Base-by-base conservation (phyloP, 2,888 invertebrate species). In the Toxonevra muliebris region DNA sequence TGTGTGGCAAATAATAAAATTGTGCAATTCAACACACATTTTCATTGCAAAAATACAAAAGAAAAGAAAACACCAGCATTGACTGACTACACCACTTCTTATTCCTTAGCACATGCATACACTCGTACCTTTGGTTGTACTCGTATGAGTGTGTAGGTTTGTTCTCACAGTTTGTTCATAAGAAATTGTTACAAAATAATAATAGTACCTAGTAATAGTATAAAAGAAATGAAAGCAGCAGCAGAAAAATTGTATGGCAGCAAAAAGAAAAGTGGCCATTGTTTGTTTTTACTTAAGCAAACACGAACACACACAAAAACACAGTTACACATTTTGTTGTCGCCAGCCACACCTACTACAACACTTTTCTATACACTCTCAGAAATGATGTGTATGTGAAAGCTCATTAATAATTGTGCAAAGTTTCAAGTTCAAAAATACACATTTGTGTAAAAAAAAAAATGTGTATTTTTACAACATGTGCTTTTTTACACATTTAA, bases 281-380 rank as follows among this genome's bases (percentile, higher is more conserved):
- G 55, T 45, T 63, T 43, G 19, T 4, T 59, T 11, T 20, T 40
- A 20, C 30, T 30, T 30, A 30, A 30, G 30, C 30, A 30, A 30
- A 30, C 30, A 30, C 30, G 7, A 2, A 30, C 2, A 30, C 7
- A 7, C 30, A 30, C 30, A 30, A 2, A 30, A 30, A 30, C 7
- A 7, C 30, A 7, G 30, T 30, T 30, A 30, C 30, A 30, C 30
- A 30, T 30, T 53, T 40, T 62, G 43, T 15, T 55, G 55, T 13
- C 48, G 17, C 13, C 60, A 45, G 61, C 53, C 20, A 43, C 48
- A 45, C 8, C 43, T 5, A 42, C 60, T 43, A 17, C 65, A 61
- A n/a, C 54, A 61, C n/a, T 12, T n/a, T n/a, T n/a, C n/a, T n/a
- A n/a, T n/a, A n/a, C n/a, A n/a, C n/a, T n/a, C n/a, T 11, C 17